Conservation (phyloP, 2,797 vertebrate genomes). For the Streptopelia turtur region DNA sequence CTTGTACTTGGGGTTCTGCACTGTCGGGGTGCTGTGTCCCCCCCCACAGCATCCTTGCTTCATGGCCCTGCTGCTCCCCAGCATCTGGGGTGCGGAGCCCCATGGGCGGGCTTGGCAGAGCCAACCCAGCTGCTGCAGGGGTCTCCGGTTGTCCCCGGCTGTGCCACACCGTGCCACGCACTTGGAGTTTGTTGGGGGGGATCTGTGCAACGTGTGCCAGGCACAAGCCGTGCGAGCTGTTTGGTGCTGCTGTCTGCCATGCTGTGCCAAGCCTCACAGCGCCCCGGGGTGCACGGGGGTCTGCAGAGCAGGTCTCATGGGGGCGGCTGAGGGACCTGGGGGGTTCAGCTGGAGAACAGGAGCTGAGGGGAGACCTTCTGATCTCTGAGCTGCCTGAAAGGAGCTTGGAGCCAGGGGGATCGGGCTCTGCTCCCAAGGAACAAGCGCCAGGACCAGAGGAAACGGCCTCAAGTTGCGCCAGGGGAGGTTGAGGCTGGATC, state of each 20-base stretch:
- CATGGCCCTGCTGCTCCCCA: rapidly evolving
- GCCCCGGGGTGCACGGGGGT: too few relatives aligned
- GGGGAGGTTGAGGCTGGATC: too few relatives aligned
- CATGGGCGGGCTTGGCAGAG: neutral
- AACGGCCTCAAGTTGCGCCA: too few relatives aligned
- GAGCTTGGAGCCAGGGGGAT: too few relatives aligned
- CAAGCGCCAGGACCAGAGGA: too few relatives aligned
- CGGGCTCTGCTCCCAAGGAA: too few relatives aligned
- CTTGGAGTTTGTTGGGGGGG: neutral
- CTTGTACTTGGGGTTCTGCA: rapidly evolving
- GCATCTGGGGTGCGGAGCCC: neutral
- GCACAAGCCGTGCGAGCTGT: neutral
- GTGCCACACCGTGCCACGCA: rapidly evolving
- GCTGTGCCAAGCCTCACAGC: neutral
- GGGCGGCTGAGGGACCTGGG: too few relatives aligned
- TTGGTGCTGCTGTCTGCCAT: neutral
- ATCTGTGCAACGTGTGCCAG: rapidly evolving
- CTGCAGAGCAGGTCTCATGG: too few relatives aligned
- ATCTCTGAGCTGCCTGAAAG: too few relatives aligned
- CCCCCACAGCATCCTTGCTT: neutral
- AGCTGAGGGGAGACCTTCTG: too few relatives aligned
- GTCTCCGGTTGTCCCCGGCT: neutral
- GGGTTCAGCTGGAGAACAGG: too few relatives aligned
- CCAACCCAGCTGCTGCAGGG: neutral
- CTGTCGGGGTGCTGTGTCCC: neutral